These are phyloP conservation scores for Cyrtorhinus lividipennis DNA, from an alignment of 1,140 invertebrate genomes.

Conservation along the genomic window DNA sequence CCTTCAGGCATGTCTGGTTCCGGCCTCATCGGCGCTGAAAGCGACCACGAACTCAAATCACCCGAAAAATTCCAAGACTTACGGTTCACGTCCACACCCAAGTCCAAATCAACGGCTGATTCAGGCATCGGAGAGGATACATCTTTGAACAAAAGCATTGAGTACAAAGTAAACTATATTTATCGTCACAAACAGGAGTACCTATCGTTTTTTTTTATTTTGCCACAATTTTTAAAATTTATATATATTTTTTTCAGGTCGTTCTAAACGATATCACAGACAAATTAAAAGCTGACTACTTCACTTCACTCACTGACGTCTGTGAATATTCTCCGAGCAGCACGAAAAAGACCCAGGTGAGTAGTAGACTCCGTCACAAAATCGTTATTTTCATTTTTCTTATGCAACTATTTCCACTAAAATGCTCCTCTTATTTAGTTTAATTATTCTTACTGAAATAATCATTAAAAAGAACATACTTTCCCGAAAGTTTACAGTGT, in stretches of 20 bases:
- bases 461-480: too few relatives aligned
- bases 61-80: background rate
- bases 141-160: background rate
- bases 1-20: background rate
- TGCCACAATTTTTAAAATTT: too few relatives aligned
- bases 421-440: too few relatives aligned
- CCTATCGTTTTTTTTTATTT: too few relatives aligned
- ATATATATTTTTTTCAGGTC: background rate
- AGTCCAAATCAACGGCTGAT: background rate
- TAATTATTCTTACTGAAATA: too few relatives aligned
- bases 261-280: background rate
- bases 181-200: too few relatives aligned
- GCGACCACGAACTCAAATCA: background rate
- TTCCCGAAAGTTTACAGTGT: too few relatives aligned
- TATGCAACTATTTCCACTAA: too few relatives aligned
- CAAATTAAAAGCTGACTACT: background rate
- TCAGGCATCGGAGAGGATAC: background rate
- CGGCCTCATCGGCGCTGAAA: background rate
- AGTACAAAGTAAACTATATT: slow-evolving; percentile 1
- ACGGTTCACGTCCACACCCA: background rate
- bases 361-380: too few relatives aligned
- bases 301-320: background rate
- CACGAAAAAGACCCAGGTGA: background rate
- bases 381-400: too few relatives aligned
- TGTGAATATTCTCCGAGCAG: background rate